Base-by-base conservation (phyloP, 1,140 invertebrate genomes). In the Agrilus planipennis region DNA sequence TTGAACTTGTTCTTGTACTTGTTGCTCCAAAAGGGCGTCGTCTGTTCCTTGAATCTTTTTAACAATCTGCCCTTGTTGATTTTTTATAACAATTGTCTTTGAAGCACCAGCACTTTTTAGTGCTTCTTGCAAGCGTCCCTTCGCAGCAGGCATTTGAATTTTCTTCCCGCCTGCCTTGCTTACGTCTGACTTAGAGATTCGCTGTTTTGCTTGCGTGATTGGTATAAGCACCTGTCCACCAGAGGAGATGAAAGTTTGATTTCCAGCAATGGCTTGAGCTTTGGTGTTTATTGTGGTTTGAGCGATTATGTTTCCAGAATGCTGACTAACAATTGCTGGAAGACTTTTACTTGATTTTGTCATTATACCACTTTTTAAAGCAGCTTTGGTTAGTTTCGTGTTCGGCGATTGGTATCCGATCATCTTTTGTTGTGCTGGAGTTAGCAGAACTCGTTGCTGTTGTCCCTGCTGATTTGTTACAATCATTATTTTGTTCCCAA, bases 391-490 rank as follows among this genome's bases (percentile, higher is more conserved):
- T 7, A 51, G n/a, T 49, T 67, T 65, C 9, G 58, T 42, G 28
- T 59, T 55, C 46, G 62, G 57, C 37, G 61, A 63, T 50, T 69
- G 68, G 12, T 67, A 64, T 28, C 68, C 65, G n/a, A 72, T 43
- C 40, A 69, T 59, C 53, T 70, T 71, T 45, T 74, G 70, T 46
- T 73, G 71, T 48, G 70, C 68, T 2, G 73, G 67, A 21, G 69
- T 72, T 11, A 76, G 51, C 2, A 73, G 57, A 38, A 72, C 65
- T 45, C 67, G 61, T 42, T 72, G 70, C 17, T 66, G 60, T 17
- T 65, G 60, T 23, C 71, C 70, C 45, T 73, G 71, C 23, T 69
- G 62, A 46, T 74, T 71, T 1, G 72, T 75, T 18, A 76, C 63
- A 22, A 75, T 72, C 70, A 76, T 72, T 7, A 75, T 67, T 29